phyloP scores from a whole-genome alignment of 2,888 invertebrate genomes.

The Drosophila peninsularis region DNA sequence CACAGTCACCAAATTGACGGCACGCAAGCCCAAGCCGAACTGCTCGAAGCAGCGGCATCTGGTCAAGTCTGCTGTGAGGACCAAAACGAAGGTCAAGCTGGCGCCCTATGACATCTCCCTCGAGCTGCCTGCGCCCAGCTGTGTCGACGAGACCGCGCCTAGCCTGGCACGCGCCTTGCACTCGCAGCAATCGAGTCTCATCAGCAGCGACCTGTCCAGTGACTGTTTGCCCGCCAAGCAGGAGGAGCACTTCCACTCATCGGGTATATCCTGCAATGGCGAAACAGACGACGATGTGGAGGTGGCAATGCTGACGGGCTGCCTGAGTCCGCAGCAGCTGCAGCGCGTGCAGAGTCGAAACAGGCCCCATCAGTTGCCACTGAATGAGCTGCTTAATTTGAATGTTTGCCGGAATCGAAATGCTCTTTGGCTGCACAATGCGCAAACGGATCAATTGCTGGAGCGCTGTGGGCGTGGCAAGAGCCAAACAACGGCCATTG shows the following conservation, averaged over 20 bases:
- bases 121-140: slow-evolving; percentile 56
- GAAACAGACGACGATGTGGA: slow-evolving; percentile 82
- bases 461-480: slow-evolving; percentile 16
- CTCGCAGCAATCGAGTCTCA: slow-evolving; percentile 69
- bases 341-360: slow-evolving; percentile 44
- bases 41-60: slow-evolving; percentile 71
- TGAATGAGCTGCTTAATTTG: slow-evolving; percentile 78
- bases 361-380: slow-evolving; percentile 33
- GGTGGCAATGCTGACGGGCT: slow-evolving; percentile 77
- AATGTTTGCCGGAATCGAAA: slow-evolving; percentile 83
- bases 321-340: slow-evolving; percentile 56
- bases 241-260: slow-evolving; percentile 82
- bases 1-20: slow-evolving; percentile 71
- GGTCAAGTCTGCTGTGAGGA: slow-evolving; percentile 52
- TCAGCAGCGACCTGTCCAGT: slow-evolving; percentile 67
- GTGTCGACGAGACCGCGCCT: slow-evolving; percentile 28
- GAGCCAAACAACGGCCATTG: slow-evolving; percentile 63
- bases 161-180: slow-evolving; percentile 65
- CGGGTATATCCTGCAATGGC: slow-evolving; percentile 83
- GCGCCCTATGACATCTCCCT: slow-evolving; percentile 69
- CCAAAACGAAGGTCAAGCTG: slow-evolving; percentile 71
- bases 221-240: slow-evolving; percentile 11
- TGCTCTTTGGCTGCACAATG: slow-evolving; percentile 81
- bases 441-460: slow-evolving; percentile 51
- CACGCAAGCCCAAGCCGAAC: slow-evolving; percentile 64